These are phyloP conservation scores for Andricus grossulariae DNA, from an alignment of 1,140 invertebrate genomes.

Conservation along the genomic window DNA sequence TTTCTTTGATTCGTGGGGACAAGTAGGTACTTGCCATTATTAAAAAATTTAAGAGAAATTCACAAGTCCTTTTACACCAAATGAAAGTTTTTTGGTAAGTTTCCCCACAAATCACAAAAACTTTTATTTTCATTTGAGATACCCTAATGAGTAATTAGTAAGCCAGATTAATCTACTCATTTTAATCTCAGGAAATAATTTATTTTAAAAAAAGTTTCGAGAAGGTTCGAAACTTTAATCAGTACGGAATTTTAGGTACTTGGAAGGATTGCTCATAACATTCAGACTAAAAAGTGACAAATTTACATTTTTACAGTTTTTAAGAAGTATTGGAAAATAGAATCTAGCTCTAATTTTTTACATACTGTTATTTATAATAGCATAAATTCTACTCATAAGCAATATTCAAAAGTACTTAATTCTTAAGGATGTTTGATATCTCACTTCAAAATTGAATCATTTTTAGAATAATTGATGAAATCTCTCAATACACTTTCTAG, in stretches of 20 bases:
- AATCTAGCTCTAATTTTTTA: neutral
- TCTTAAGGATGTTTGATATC: too few species aligned
- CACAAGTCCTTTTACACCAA: too few species aligned
- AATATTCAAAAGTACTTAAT: too few species aligned
- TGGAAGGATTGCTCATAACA: conserved; percentile 11
- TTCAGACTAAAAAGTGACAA: conserved; percentile 16
- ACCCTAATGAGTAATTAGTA: neutral
- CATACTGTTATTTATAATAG: neutral
- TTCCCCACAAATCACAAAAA: too few species aligned
- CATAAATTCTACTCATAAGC: neutral
- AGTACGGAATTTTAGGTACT: neutral
- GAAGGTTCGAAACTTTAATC: conserved; percentile 21
- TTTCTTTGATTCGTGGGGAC: too few species aligned
- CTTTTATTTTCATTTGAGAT: too few species aligned
- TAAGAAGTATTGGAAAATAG: neutral
- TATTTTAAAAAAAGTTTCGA: conserved; percentile 17
- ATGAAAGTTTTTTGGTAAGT: too few species aligned
- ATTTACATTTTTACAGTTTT: neutral
- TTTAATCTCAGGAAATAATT: neutral
- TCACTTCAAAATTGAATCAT: too few species aligned
- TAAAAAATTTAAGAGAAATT: too few species aligned
- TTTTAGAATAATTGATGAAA: too few species aligned
- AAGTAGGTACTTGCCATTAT: too few species aligned
- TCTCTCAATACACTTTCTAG: neutral
- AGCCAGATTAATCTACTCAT: neutral